Base-by-base conservation (phyloP, 2,113 vertebrate species). In the Malurus elegans region DNA sequence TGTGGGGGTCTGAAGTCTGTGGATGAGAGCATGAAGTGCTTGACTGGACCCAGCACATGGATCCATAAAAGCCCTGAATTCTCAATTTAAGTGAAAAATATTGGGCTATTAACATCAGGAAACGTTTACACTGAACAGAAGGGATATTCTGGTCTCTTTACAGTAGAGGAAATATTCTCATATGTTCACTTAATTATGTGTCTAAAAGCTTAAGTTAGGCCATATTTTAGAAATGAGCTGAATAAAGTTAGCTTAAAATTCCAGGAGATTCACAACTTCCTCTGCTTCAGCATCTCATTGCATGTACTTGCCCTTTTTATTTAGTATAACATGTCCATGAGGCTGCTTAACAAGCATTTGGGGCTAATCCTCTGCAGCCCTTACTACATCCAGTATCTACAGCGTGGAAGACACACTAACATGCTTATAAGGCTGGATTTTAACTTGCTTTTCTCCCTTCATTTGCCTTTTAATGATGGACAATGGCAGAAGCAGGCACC, bases 141-240 rank as follows among this genome's bases (percentile, higher is more conserved):
- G 40, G 60, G 40, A 34, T 88, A 86, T 81, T 88, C 66, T 75
- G 67, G 3, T 53, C 70, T 75, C 24, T 76, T 72, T 88, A 25
- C 40, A 69, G 74, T 44, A 72, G 61, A 14, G 26, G 18, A 84
- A 36, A 82, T 44, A 74, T 70, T 36, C 48, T 54, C 57, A 65
- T 53, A 78, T 54, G 32, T 40, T 91, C 53, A 69, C 12, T 69
- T 66, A 88, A 71, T 90, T 73, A 54, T 32, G 19, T 70, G 28
- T 95, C 85, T 79, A 83, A 95, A 97, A 96, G 66, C 81, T 48
- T 79, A 93, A 28, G 45, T 60, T 93, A 83, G 57, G 51, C 18
- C 54, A 96, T 78, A 90, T 85, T 96, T 94, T 92, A 95, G 88
- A 96, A 94, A 73, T 94, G 47, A 95, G 53, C 67, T 95, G 93